phyloP scores from a whole-genome alignment of 2,113 vertebrate species.

The Rhagologus leucostigma region DNA sequence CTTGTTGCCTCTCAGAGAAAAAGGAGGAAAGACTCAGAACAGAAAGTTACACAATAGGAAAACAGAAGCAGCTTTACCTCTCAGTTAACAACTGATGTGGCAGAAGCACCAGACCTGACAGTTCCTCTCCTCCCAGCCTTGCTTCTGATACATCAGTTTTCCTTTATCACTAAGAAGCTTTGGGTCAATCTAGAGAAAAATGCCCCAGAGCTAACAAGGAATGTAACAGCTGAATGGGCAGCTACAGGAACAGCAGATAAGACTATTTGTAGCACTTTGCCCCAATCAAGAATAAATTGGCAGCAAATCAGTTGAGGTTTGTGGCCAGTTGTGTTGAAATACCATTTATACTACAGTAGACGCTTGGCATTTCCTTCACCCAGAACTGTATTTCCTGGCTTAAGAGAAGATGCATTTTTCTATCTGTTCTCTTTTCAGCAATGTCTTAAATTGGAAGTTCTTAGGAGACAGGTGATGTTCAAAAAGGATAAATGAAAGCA shows the following conservation, averaged over 20 bases:
- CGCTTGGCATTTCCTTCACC: background rate
- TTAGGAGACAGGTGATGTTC: background rate
- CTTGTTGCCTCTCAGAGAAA: background rate
- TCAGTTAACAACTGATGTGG: background rate
- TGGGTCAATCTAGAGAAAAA: background rate
- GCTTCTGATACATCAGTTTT: background rate
- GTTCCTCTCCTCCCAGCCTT: background rate
- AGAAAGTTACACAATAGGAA: background rate
- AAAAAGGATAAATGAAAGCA: background rate
- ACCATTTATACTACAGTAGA: background rate
- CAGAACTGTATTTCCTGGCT: background rate
- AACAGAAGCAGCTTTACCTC: background rate
- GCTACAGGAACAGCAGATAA: background rate
- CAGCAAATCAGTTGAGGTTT: background rate
- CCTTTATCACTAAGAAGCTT: background rate
- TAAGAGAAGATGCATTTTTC: background rate
- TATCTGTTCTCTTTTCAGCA: background rate
- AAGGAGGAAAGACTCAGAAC: background rate
- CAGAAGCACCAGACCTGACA: background rate
- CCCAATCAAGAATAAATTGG: background rate
- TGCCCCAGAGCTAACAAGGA: background rate
- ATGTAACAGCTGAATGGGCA: background rate
- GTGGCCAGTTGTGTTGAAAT: background rate
- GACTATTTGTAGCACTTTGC: rapidly evolving
- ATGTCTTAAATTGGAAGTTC: background rate